Evolutionary conservation across 2,113 vertebrate genomes (phyloP), one percentile per base, ranked within the genome.

Genomic region (Athene noctua): DNA sequence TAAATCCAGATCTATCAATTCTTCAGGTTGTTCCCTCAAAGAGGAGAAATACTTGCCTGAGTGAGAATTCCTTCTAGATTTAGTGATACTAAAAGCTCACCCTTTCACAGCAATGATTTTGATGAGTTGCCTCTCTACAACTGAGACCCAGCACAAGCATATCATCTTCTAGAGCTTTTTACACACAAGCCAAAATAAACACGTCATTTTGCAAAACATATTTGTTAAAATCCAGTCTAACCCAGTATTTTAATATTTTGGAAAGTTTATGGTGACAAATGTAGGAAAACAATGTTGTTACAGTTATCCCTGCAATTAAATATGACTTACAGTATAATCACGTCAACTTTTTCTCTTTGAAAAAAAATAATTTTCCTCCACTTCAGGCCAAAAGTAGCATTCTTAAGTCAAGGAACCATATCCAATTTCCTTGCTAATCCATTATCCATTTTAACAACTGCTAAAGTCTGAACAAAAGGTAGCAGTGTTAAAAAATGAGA

Each of bases 261-360:
- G 93, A 97, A 96, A 82, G 86, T 63, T 93, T 95, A 96, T 58
- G 32, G 87, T 95, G 96, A 97, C 96, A 98, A 93, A 95, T 86
- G 72, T 83, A 95, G 90, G 94, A 98, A 97, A 98, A 97, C 95
- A 59, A 87, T 68, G 58, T 63, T 98, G 96, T 96, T 95, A 96
- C 95, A 98, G 96, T 88, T 58, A 97, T 97, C 97, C 96, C 83
- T 94, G 94, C 86, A 97, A 96, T 97, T 92, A 95, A 96, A 89
- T 96, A 96, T 46, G 34, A 97, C 95, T 38, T 38, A 68, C 0
- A 91, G 58, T 42, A 74, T 59, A 91, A 92, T 74, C 30, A 36
- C 13, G 40, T 80, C 77, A 79, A 67, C 25, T 42, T 63, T 46
- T 74, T 47, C 13, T 47, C 70, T 63, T 52, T 2, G 4, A n/a